phyloP scores from a whole-genome alignment of 2,888 invertebrate species.

The Scaptomyza cyrtandrae region DNA sequence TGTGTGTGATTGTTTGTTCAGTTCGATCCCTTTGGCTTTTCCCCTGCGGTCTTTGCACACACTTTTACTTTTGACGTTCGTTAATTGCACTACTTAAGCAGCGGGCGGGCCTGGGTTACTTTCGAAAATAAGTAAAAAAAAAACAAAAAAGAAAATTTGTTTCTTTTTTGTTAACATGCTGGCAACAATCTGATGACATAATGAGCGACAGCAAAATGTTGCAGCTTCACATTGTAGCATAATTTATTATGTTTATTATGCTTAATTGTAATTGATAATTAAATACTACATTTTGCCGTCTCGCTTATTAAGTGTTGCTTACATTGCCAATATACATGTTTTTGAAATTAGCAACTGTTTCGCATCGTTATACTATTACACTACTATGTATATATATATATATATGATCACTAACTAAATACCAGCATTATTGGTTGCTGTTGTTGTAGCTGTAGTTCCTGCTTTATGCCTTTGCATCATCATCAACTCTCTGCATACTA shows the following conservation, averaged over 20 bases:
- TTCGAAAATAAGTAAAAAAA: slow-evolving; percentile 36
- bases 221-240: slow-evolving; percentile 29
- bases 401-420: slow-evolving; percentile 11
- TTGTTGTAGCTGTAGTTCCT: slow-evolving; percentile 41
- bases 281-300: slow-evolving; percentile 41
- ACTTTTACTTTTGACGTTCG: slow-evolving; percentile 67
- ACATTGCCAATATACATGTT: background rate
- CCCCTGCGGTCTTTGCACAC: slow-evolving; percentile 41
- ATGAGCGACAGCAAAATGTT: slow-evolving; percentile 21
- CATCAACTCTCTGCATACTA: background rate
- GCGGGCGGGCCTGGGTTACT: slow-evolving; percentile 63
- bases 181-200: slow-evolving; percentile 47
- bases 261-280: slow-evolving; percentile 54
- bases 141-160: slow-evolving; percentile 49
- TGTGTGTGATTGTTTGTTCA: background rate
- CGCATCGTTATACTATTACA: slow-evolving; percentile 2
- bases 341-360: slow-evolving; percentile 6
- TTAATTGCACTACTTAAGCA: slow-evolving; percentile 69
- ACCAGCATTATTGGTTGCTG: slow-evolving; percentile 6
- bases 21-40: slow-evolving; percentile 19
- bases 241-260: slow-evolving; percentile 54
- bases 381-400: too few species aligned
- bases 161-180: slow-evolving; percentile 21
- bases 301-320: slow-evolving; percentile 10
- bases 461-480: slow-evolving; percentile 9